Conservation (phyloP, 2,888 invertebrate species). For the Parasteatoda lunata region DNA sequence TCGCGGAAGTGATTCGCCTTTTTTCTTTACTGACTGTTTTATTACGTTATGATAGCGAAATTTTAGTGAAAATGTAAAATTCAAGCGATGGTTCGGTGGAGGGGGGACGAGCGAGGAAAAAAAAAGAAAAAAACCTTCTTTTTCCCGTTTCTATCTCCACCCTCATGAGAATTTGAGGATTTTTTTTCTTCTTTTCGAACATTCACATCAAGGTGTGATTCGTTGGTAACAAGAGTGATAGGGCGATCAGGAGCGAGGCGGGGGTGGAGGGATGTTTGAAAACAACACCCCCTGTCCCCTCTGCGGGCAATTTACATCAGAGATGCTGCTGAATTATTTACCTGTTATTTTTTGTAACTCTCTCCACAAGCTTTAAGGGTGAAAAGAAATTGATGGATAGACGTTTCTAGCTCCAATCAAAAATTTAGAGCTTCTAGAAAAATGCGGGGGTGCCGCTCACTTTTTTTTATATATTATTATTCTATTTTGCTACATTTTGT, state of each 20-base stretch:
- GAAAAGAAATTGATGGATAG: constrained; percentile 64
- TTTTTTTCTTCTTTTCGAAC: constrained; percentile 15
- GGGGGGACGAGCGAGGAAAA: not conserved
- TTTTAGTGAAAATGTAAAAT: constrained; percentile 68
- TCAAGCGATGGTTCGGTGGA: constrained; percentile 33
- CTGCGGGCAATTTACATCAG: constrained; percentile 62
- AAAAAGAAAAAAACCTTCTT: not conserved
- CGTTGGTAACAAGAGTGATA: constrained; percentile 57
- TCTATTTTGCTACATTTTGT: not conserved
- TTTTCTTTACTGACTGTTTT: constrained; percentile 68
- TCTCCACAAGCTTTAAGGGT: constrained; percentile 31
- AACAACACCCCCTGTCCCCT: not conserved
- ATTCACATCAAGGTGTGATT: constrained; percentile 62
- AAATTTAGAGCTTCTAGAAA: constrained; percentile 53
- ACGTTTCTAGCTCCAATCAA: constrained; percentile 45
- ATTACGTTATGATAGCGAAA: constrained; percentile 67
- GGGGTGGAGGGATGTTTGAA: not conserved
- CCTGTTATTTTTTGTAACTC: constrained; percentile 42
- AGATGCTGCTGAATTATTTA: constrained; percentile 59
- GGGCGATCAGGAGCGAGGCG: constrained; percentile 27
- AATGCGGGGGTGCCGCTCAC: constrained; percentile 22
- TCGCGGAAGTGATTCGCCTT: constrained; percentile 56
- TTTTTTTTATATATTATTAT: constrained; percentile 25
- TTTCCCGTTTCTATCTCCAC: constrained; percentile 4
- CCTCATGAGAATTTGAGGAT: constrained; percentile 12